Percentiles rank a stretch among this genome's conserved stretches.
phyloP scores from a whole-genome alignment of 2,888 invertebrate species.

The Tortricodes alternella region DNA sequence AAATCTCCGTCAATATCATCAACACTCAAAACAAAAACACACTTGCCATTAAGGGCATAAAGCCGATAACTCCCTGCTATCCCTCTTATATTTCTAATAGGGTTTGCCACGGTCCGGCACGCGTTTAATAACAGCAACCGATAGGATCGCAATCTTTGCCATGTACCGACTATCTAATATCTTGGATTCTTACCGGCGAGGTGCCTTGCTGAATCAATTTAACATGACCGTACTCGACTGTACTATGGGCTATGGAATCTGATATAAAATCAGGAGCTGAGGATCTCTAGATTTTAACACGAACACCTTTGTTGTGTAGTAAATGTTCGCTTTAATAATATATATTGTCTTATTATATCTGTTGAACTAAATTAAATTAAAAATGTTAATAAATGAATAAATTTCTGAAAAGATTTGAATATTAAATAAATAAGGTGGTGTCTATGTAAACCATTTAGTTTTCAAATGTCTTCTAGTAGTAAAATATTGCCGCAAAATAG shows the following conservation, averaged over 20 bases:
- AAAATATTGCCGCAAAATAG: too few species aligned
- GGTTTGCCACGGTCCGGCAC: conserved; percentile 40
- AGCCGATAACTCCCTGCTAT: conserved; percentile 31
- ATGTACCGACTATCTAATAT: conserved; percentile 33
- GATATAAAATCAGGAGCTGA: conserved; percentile 18
- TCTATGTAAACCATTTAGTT: too few species aligned
- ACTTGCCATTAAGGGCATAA: conserved; percentile 6
- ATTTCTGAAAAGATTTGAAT: too few species aligned
- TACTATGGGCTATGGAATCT: conserved; percentile 17
- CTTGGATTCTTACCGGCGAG: conserved; percentile 35
- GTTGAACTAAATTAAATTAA: too few species aligned
- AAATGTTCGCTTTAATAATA: background rate
- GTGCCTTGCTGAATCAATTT: conserved; percentile 44
- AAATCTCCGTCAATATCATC: background rate
- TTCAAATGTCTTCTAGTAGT: too few species aligned
- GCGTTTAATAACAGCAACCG: conserved; percentile 36
- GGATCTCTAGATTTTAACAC: conserved; percentile 3
- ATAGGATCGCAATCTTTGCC: conserved; percentile 42
- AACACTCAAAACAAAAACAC: background rate
- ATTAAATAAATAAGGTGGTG: too few species aligned
- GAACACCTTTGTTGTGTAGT: conserved; percentile 5
- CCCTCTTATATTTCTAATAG: conserved; percentile 35
- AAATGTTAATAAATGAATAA: too few species aligned
- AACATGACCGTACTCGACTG: conserved; percentile 35
- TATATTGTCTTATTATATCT: too few species aligned